phyloP scores from a whole-genome alignment of 2,113 vertebrate species.

The Ardeotis arabs region DNA sequence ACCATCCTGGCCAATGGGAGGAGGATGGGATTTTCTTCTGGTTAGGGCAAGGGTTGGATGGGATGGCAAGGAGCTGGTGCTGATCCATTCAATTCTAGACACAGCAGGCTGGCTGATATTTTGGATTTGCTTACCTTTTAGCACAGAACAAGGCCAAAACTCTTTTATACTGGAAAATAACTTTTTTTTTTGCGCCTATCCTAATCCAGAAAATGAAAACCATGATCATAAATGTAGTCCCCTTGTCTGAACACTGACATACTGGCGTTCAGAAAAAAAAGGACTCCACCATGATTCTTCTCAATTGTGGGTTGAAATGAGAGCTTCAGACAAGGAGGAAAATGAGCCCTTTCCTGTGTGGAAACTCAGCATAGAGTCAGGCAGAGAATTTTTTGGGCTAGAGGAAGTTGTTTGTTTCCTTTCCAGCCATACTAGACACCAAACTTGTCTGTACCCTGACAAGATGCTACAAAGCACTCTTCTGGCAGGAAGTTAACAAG shows the following conservation, averaged over 20 bases:
- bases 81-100: slow-evolving; percentile 34
- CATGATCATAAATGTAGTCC: neutral
- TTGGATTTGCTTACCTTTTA: slow-evolving; percentile 51
- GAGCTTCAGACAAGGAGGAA: neutral
- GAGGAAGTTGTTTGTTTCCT: neutral
- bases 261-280: neutral
- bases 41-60: neutral
- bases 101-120: slow-evolving; percentile 30
- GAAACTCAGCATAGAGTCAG: neutral
- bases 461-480: neutral
- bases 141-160: neutral
- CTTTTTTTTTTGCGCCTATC: slow-evolving; percentile 12
- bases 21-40: neutral
- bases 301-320: neutral
- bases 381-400: neutral
- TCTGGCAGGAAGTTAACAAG: slow-evolving; percentile 9
- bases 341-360: neutral
- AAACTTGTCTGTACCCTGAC: slow-evolving; percentile 4
- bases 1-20: neutral
- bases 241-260: slow-evolving; percentile 42
- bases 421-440: neutral
- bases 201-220: slow-evolving; percentile 53
- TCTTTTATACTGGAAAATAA: slow-evolving; percentile 10
- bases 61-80: neutral
- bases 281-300: neutral